These are phyloP conservation scores for Fratercula arctica DNA, from an alignment of 2,797 vertebrate genomes.

Conservation along the genomic window DNA sequence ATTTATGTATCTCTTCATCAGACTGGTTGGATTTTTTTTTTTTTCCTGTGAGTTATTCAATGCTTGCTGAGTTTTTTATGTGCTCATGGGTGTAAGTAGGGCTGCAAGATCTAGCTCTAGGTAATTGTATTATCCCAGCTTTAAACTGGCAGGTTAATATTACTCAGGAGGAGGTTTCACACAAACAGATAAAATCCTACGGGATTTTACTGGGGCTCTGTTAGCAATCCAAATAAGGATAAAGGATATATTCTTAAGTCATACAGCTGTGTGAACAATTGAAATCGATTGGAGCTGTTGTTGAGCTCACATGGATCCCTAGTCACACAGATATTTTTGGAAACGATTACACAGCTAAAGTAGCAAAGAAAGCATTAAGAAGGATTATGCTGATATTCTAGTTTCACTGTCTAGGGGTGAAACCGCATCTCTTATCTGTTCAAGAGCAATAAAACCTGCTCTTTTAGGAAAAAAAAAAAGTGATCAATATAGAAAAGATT, in stretches of 20 bases:
- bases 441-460: neutral
- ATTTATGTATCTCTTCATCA: neutral
- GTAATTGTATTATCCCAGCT: constrained; percentile 18
- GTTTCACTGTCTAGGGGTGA: constrained; percentile 4
- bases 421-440: neutral
- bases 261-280: constrained; percentile 18
- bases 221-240: constrained; percentile 41
- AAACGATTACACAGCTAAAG: constrained; percentile 33
- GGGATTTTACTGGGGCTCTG: constrained; percentile 9
- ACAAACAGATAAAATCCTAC: constrained; percentile 18
- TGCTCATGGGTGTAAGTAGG: neutral
- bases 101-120: neutral
- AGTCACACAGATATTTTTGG: constrained; percentile 38
- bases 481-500: neutral
- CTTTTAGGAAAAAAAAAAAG: neutral
- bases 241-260: constrained; percentile 23
- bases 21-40: neutral
- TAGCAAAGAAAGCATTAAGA: constrained; percentile 31
- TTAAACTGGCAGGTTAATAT: constrained; percentile 16
- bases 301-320: constrained; percentile 12
- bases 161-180: neutral
- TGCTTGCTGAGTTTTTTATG: neutral
- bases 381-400: constrained; percentile 42
- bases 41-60: neutral
- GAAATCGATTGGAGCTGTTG: constrained; percentile 1